Evolutionary conservation across 1,140 invertebrate species (phyloP), one percentile per base, ranked within the genome.

Genomic region (Trichonephila clavipes): DNA sequence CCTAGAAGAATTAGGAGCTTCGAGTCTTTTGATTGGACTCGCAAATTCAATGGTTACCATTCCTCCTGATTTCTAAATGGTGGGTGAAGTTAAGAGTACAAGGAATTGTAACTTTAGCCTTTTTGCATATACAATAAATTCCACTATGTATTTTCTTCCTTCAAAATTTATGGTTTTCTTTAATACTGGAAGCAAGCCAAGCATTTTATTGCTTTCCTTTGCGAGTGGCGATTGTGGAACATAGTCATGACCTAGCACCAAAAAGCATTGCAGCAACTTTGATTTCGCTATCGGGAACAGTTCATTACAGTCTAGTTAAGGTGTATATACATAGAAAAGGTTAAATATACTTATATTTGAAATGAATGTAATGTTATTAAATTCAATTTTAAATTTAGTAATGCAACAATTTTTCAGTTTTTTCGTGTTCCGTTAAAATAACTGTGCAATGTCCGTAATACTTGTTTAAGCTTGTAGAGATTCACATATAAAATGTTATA

Each of bases 301-400:
- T 93, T 62, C 92, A 93, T 72, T 93, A 44, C 12, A 81, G 59
- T 44, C 12, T 88, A 44, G 92, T 85, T 88, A 81, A 61, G 92
- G n/a, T n/a, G n/a, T n/a, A n/a, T n/a, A n/a, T n/a, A n/a, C n/a
- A n/a, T n/a, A n/a, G n/a, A n/a, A n/a, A n/a, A n/a, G n/a, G n/a
- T n/a, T n/a, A n/a, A n/a, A n/a, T n/a, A n/a, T n/a, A n/a, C n/a
- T n/a, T n/a, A n/a, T n/a, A n/a, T n/a, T n/a, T 28, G 28, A 28
- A 28, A 28, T 28, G 28, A 28, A 28, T 28, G 28, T 28, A 28
- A 28, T 28, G 1, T 1, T 28, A 28, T 28, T 28, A 28, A 28
- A 28, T 28, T 28, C 28, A 28, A 28, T 28, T 28, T 28, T 28
- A 28, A 28, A 28, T 28, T 28, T 28, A 0, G 28, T 28, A 28